A percentile compares a stretch with the other conserved stretches of the same genome.
Conservation (phyloP, 2,113 vertebrate genomes). For the Euleptes europaea region DNA sequence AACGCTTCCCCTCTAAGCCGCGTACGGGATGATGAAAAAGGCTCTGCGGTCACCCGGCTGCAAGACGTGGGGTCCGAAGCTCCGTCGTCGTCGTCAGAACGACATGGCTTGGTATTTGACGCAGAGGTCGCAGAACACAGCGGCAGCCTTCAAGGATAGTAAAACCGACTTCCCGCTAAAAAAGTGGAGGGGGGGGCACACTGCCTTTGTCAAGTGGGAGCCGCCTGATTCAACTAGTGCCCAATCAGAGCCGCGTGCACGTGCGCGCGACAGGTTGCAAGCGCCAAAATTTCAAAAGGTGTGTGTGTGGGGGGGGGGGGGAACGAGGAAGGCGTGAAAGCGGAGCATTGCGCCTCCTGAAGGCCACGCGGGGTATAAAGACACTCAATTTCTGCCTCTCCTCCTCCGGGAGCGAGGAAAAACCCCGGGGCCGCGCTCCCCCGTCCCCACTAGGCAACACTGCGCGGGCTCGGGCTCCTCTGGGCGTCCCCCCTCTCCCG, state of each 20-base stretch:
- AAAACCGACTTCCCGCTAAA: not conserved
- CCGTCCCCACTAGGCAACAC: not conserved
- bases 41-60: not conserved
- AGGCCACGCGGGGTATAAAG: not conserved
- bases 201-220: not conserved
- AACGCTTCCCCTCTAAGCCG: not conserved
- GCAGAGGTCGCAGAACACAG: no score
- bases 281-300: not conserved
- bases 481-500: not conserved
- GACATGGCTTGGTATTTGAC: accelerated
- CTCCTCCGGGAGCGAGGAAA: not conserved
- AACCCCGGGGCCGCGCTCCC: not conserved
- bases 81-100: no score
- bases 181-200: not conserved
- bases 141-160: not conserved
- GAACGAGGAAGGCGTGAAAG: no score
- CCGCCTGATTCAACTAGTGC: not conserved
- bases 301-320: no score
- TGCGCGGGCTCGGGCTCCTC: not conserved
- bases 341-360: constrained; percentile 7
- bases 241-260: not conserved
- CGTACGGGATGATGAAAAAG: no score
- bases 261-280: not conserved
- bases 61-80: no score
- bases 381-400: no score